A percentile compares a stretch with the other conserved stretches of the same genome.
Evolutionary conservation across 2,797 vertebrate species (phyloP).

Genomic region (Eupleurogrammus muticus): DNA sequence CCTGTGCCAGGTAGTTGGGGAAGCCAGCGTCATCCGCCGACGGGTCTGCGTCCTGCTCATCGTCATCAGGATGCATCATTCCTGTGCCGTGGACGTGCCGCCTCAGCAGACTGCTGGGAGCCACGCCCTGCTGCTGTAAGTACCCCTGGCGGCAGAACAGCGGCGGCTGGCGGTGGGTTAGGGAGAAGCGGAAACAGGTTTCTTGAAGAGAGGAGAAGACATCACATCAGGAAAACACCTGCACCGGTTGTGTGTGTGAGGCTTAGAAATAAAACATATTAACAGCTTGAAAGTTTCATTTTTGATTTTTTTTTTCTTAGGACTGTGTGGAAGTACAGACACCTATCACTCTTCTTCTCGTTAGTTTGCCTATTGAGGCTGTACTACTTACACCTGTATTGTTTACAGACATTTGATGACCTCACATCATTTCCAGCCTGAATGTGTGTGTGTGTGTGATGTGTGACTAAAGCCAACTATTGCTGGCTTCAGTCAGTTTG

Average conservation of each 20-base stretch:
- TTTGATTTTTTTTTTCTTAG: too few relatives aligned
- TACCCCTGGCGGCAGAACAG: constrained; percentile 93
- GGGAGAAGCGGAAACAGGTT: constrained; percentile 91
- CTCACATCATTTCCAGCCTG: too few relatives aligned
- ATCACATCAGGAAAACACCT: neutral
- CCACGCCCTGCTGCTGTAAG: constrained; percentile 84
- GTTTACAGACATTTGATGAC: too few relatives aligned
- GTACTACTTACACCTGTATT: too few relatives aligned
- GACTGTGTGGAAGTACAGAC: too few relatives aligned
- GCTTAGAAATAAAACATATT: neutral
- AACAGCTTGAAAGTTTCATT: neutral
- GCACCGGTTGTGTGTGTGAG: neutral
- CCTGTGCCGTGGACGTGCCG: constrained; percentile 67
- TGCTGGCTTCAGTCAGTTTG: too few relatives aligned
- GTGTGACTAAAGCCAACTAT: too few relatives aligned
- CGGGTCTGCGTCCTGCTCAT: constrained; percentile 34
- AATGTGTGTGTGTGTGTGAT: too few relatives aligned
- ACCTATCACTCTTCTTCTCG: too few relatives aligned
- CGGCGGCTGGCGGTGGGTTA: constrained; percentile 89
- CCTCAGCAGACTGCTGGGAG: constrained; percentile 70
- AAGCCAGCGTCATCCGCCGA: constrained; percentile 35
- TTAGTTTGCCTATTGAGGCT: too few relatives aligned
- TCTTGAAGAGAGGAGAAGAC: constrained; percentile 77
- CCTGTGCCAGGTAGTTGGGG: constrained; percentile 59
- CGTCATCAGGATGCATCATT: constrained; percentile 31